A percentile compares a stretch with the other conserved stretches of the same genome.
phyloP scores from a whole-genome alignment of 2,113 vertebrate species.

The Salvelinus namaycush region DNA sequence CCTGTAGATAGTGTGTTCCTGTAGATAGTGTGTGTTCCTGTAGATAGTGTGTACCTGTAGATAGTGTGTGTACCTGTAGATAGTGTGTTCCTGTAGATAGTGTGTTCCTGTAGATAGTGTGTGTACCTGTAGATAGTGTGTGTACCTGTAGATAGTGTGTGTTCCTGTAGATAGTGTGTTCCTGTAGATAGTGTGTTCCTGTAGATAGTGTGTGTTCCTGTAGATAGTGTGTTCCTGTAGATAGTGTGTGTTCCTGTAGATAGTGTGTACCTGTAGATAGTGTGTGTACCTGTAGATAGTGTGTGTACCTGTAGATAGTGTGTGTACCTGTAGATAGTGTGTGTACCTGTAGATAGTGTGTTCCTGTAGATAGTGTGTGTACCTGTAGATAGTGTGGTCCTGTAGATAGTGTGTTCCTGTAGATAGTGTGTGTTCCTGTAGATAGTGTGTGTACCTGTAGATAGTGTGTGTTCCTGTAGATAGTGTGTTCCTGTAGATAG shows the following conservation, averaged over 20 bases:
- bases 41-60: too few species aligned
- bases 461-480: slow-evolving; percentile 84
- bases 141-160: background rate
- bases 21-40: background rate
- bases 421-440: background rate
- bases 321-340: background rate
- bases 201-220: slow-evolving; percentile 74
- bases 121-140: background rate
- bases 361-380: background rate
- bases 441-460: background rate
- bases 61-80: background rate
- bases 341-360: background rate
- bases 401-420: background rate
- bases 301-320: background rate
- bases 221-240: slow-evolving; percentile 81
- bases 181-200: background rate
- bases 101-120: background rate
- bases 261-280: background rate
- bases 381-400: background rate
- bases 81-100: background rate
- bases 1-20: background rate
- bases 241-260: too few species aligned
- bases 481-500: slow-evolving; percentile 66
- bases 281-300: background rate
- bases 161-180: background rate